phyloP scores from a whole-genome alignment of 2,888 invertebrate genomes.

The Strigamia crassipes region DNA sequence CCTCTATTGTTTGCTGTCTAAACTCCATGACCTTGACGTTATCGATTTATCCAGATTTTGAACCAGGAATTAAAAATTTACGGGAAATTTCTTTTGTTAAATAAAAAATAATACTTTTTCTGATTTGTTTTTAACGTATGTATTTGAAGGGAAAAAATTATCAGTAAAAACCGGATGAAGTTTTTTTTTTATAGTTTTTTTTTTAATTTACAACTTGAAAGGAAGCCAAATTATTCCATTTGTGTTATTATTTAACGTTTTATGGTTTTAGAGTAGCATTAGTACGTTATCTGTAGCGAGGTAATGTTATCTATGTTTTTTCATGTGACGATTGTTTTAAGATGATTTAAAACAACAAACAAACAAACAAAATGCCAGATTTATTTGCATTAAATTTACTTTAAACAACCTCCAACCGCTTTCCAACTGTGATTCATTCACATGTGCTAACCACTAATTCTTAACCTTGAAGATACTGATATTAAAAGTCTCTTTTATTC shows the following conservation, averaged over 20 bases:
- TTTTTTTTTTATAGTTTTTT: background rate
- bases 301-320: no score
- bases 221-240: background rate
- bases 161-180: background rate
- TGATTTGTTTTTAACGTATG: no score
- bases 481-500: background rate
- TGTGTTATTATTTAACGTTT: background rate
- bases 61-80: no score
- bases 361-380: background rate
- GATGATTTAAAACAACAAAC: no score
- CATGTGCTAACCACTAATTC: background rate
- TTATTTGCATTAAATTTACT: background rate
- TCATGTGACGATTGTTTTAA: no score
- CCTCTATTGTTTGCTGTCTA: no score
- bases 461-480: background rate
- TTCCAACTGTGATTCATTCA: background rate
- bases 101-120: no score
- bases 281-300: no score
- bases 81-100: no score
- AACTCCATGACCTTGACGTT: no score
- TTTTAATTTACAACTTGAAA: background rate
- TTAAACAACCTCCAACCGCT: background rate
- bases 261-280: background rate
- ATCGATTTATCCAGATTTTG: no score
- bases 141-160: background rate